Evolutionary conservation across 2,888 invertebrate genomes (phyloP), one percentile per base, ranked within the genome.

Genomic region (Rhyacophila evoluta): DNA sequence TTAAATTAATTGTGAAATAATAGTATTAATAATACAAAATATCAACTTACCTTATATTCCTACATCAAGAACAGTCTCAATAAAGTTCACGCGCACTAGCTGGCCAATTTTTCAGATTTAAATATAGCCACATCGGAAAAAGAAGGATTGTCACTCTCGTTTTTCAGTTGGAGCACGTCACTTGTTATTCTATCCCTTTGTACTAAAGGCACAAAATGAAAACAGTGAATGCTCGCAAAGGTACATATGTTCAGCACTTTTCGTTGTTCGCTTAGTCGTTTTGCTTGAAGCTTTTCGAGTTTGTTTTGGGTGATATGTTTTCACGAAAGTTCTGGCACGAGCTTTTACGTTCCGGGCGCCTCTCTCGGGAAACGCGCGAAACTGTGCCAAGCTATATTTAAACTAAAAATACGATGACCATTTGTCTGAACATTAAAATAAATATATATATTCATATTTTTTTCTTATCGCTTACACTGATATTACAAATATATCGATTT

Each of bases 251-350:
- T 25, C 41, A 75, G 11, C 67, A 41, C 33, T 70, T 15, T 28
- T 70, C 75, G 75, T 75, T 33, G 70, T 39, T 75, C 75, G 75
- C 36, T 74, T 74, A 28, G 36, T 74, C 38, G 74, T 71, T 69
- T 55, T 55, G 55, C 55, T 10, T 8, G 55, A 38, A 69, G 28
- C 36, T 29, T 39, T 75, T 75, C 70, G 37, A 55, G 74, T 67
- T 74, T 70, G 75, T 39, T 41, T 28, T 19, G 70, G 33, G 71
- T 67, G 68, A 19, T 38, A 55, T 75, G 38, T 70, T 70, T 75
- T 69, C 41, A 38, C 75, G 39, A 70, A 29, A 39, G 25, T 39
- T 70, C 71, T 70, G 75, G 38, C 70, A 28, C 75, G 72, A 12
- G 27, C 28, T 76, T 41, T n/a, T 12, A 37, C 36, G 55, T 29